Evolutionary conservation across 2,113 vertebrate genomes (phyloP).

Genomic region (Calyptommatus sinebrachiatus): DNA sequence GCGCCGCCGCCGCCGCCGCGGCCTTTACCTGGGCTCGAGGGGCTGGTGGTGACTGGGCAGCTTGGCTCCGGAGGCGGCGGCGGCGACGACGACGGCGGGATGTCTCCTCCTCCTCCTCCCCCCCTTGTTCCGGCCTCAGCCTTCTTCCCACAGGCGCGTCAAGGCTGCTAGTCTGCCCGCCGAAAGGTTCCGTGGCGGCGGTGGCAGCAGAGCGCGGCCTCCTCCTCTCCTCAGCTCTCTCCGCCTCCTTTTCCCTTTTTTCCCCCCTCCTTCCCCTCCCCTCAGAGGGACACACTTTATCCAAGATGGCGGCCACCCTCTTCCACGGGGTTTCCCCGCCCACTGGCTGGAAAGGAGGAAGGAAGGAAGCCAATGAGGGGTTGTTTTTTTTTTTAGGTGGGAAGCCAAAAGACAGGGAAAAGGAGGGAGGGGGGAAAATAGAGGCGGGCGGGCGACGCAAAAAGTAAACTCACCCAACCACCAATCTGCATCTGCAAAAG

Average conservation of each 20-base stretch:
- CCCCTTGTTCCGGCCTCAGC: slow-evolving; percentile 28
- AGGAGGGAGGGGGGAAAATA: neutral
- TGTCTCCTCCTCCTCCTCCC: slow-evolving; percentile 6
- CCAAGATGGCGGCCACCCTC: slow-evolving; percentile 86
- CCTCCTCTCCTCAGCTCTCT: slow-evolving; percentile 50
- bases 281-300: slow-evolving; percentile 42
- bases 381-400: too few species aligned
- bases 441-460: neutral
- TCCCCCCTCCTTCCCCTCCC: neutral
- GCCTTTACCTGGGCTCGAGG: slow-evolving; percentile 63
- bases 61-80: slow-evolving; percentile 52
- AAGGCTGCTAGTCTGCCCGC: slow-evolving; percentile 25
- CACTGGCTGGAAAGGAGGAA: slow-evolving; percentile 68
- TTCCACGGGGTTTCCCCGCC: slow-evolving; percentile 88
- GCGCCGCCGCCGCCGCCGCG: too few species aligned
- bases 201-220: neutral
- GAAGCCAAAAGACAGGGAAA: slow-evolving; percentile 21
- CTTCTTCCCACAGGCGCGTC: neutral
- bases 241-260: slow-evolving; percentile 57
- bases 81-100: slow-evolving; percentile 30
- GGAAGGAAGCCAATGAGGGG: slow-evolving; percentile 67
- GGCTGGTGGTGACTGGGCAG: slow-evolving; percentile 69
- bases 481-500: too few species aligned
- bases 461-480: too few species aligned
- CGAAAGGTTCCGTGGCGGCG: too few species aligned